These are phyloP conservation scores for Trichonephila clavipes DNA, from an alignment of 1,140 invertebrate species.

Conservation along the genomic window DNA sequence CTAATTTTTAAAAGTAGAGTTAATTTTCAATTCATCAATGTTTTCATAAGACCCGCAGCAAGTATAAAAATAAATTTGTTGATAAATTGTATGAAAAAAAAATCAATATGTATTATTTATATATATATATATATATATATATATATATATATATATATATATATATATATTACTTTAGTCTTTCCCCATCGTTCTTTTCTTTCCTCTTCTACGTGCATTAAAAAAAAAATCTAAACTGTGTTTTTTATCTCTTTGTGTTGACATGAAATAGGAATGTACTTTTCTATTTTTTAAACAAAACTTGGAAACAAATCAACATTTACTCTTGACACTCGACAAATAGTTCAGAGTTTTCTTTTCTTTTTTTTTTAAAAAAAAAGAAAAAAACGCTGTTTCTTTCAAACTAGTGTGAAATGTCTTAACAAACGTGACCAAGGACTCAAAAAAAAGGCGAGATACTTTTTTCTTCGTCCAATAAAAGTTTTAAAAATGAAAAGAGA, in stretches of 20 bases:
- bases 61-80: background rate
- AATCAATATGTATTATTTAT: constrained; percentile 24
- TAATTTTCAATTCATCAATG: no score
- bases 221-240: background rate
- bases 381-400: constrained; percentile 24
- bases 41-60: background rate
- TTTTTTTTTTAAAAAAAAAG: no score
- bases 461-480: background rate
- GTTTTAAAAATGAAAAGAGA: background rate
- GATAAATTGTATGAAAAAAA: constrained; percentile 29
- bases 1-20: no score
- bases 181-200: background rate
- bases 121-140: no score
- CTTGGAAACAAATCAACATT: constrained; percentile 72
- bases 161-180: background rate
- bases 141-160: no score
- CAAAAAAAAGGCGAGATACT: constrained; percentile 35
- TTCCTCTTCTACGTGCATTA: background rate
- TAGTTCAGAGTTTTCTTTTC: background rate
- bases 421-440: constrained; percentile 62
- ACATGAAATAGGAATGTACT: constrained; percentile 32
- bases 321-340: constrained; percentile 68
- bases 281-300: constrained; percentile 59
- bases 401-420: constrained; percentile 54
- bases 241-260: background rate